Evolutionary conservation across 2,888 invertebrate genomes (phyloP), one percentile per base, ranked within the genome.

Genomic region (Macaria liturata): DNA sequence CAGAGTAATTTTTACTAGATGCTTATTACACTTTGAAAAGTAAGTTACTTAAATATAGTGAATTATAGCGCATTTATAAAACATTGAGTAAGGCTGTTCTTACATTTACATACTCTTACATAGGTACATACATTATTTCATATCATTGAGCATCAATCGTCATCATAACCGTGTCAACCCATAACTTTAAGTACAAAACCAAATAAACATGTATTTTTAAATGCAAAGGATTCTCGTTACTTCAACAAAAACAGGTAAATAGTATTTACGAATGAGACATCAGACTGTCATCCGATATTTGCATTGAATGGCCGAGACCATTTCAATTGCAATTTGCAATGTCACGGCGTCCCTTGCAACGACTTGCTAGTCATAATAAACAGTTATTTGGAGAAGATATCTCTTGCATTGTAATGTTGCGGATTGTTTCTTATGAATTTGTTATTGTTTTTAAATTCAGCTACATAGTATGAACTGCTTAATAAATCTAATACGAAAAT

Each of bases 251-350:
- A 55, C n/a, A 42, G 34, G 52, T 55, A 60, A 63, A 66, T 62
- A 64, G 59, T 66, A 60, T 54, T 66, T 60, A 58, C 54, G 59
- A 75, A 72, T 68, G 67, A 74, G 74, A 75, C 67, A 74, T 75
- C 68, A 70, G 61, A 67, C 71, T 70, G 75, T 72, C 72, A 71
- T 71, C 61, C 49, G 8, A 53, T 40, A 83, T 84, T 84, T 78
- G 76, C 83, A 84, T 84, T 84, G 80, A 84, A 84, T 84, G 77
- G 75, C 9, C 64, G 65, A 65, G 63, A 70, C 76, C 64, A 71
- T 72, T 75, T 70, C 70, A 69, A 72, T 74, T 71, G 70, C 65
- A 65, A 68, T 72, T 37, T 45, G 74, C 72, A 46, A 58, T 65
- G 65, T 53, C 59, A 62, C 62, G 61, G 62, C 49, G 54, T 55